Conservation (phyloP, 2,888 invertebrate species). For the Choristoneura rosaceana region DNA sequence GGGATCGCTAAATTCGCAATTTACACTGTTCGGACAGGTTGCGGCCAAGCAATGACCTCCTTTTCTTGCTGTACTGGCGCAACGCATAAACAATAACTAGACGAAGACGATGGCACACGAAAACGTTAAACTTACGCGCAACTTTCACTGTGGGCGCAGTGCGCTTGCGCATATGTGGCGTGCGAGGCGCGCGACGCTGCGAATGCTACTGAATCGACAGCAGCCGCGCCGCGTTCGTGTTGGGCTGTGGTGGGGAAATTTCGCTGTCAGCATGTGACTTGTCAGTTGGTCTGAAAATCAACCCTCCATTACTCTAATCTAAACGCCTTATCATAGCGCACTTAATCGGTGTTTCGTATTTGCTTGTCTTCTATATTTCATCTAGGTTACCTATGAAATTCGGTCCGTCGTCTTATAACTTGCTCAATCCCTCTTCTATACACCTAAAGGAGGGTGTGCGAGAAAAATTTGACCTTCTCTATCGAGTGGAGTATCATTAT, state of each 20-base stretch:
- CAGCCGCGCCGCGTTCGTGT: constrained; percentile 46
- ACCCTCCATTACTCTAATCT: constrained; percentile 43
- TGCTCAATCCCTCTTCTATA: no score
- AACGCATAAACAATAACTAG: constrained; percentile 82
- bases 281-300: constrained; percentile 62
- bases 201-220: constrained; percentile 68
- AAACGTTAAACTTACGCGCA: constrained; percentile 77
- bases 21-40: constrained; percentile 70
- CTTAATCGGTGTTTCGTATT: constrained; percentile 19
- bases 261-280: constrained; percentile 61
- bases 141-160: constrained; percentile 75
- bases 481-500: no score
- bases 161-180: constrained; percentile 69
- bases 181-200: constrained; percentile 74
- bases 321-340: neutral
- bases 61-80: constrained; percentile 83
- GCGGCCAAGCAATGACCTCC: constrained; percentile 78
- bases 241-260: constrained; percentile 57
- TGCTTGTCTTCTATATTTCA: constrained; percentile 3
- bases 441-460: no score
- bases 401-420: neutral
- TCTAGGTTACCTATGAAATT: neutral
- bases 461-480: no score
- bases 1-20: constrained; percentile 69
- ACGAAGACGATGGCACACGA: constrained; percentile 79